Evolutionary conservation across 2,888 invertebrate species (phyloP).

Genomic region (Monopis laevigella): DNA sequence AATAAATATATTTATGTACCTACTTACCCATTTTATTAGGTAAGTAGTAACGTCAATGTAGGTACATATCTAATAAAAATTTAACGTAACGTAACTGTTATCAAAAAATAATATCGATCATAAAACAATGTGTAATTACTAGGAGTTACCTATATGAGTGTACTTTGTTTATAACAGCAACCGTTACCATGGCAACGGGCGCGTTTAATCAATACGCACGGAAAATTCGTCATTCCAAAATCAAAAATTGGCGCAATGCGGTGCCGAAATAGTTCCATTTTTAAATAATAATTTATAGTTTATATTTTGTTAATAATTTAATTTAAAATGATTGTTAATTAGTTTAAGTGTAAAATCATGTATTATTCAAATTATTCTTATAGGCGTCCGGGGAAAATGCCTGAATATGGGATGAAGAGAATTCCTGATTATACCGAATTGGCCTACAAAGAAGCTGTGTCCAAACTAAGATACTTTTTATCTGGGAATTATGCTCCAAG

Average conservation of each 20-base stretch:
- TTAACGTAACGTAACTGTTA: too few relatives aligned
- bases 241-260: slow-evolving; percentile 37
- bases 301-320: slow-evolving; percentile 20
- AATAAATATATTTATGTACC: too few relatives aligned
- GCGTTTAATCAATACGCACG: slow-evolving; percentile 43
- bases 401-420: slow-evolving; percentile 62
- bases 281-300: slow-evolving; percentile 10
- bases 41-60: too few relatives aligned
- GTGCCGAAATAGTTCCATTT: slow-evolving; percentile 10
- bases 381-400: slow-evolving; percentile 55
- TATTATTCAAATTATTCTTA: slow-evolving; percentile 33
- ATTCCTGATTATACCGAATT: slow-evolving; percentile 84
- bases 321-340: neutral
- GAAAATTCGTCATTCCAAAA: neutral
- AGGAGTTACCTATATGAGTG: too few relatives aligned
- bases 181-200: slow-evolving; percentile 42
- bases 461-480: slow-evolving; percentile 78
- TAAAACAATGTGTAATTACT: too few relatives aligned
- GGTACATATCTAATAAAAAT: too few relatives aligned
- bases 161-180: slow-evolving; percentile 37
- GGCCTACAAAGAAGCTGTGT: slow-evolving; percentile 86
- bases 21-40: too few relatives aligned
- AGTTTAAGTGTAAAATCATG: neutral
- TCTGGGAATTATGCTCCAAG: slow-evolving; percentile 78
- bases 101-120: too few relatives aligned